These are phyloP conservation scores for Plodia interpunctella DNA, from an alignment of 1,140 invertebrate genomes.

Conservation along the genomic window DNA sequence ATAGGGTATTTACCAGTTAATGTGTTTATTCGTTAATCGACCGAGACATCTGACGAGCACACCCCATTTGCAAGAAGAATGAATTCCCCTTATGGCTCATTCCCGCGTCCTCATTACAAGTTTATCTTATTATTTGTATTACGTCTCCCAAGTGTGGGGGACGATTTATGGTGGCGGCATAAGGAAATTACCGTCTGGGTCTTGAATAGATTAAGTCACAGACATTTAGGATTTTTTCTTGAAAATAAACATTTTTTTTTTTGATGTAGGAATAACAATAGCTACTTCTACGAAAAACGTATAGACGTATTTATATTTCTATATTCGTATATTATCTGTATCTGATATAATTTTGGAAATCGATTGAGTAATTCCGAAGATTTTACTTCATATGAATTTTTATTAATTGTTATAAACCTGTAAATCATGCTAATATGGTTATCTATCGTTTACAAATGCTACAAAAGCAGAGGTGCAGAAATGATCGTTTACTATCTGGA, in stretches of 20 bases:
- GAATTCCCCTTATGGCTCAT: constrained; percentile 5
- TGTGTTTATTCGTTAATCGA: constrained; percentile 2
- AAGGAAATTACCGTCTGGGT: constrained; percentile 5
- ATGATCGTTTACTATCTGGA: too few relatives aligned
- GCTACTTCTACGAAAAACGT: too few relatives aligned
- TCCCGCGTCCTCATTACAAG: constrained; percentile 7
- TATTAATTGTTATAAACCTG: too few relatives aligned
- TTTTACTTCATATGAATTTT: too few relatives aligned
- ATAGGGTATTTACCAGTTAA: not conserved
- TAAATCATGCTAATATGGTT: too few relatives aligned
- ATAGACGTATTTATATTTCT: too few relatives aligned
- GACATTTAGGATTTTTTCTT: not conserved
- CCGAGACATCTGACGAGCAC: constrained; percentile 5
- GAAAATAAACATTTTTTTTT: not conserved
- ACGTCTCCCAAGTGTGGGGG: not conserved
- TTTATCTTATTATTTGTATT: constrained; percentile 13
- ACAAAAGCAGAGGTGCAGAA: too few relatives aligned
- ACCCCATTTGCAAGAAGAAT: constrained; percentile 1
- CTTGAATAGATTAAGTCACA: not conserved
- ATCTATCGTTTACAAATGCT: too few relatives aligned
- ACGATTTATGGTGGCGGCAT: constrained; percentile 6
- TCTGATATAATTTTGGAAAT: too few relatives aligned
- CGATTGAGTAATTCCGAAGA: too few relatives aligned
- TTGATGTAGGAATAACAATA: too few relatives aligned
- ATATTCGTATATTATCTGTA: too few relatives aligned